Base-by-base conservation (phyloP, 2,113 vertebrate species). In the Prunella himalayana region DNA sequence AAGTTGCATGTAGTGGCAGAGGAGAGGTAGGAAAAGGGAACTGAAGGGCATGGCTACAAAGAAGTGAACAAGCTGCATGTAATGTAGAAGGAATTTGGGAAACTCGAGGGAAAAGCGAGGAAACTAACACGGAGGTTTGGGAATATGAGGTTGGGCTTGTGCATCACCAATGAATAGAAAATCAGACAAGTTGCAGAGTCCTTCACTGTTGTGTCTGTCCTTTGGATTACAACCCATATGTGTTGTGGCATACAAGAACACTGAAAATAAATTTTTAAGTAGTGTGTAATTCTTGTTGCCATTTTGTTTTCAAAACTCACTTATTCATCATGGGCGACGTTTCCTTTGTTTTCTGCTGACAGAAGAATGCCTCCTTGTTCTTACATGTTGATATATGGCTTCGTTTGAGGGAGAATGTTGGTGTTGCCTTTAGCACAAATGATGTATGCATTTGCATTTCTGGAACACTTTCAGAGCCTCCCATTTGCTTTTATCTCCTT, bases 381-480 rank as follows among this genome's bases (percentile, higher is more conserved):
- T 91, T 94, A 95, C 94, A 92, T 8, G 94, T 94, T 96, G 94
- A 90, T 95, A 33, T 91, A 92, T 89, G 82, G 57, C 91, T 68
- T 86, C 5, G 2, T 95, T 78, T 64, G 92, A 84, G 83, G 68
- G 77, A 75, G 42, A 80, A 35, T 75, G 37, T 42, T 94, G 73
- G 50, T 86, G 80, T 94, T 96, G 96, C 91, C 94, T 91, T 91
- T 44, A 95, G 96, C 94, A 86, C 60, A 86, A 91, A 86, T 84
- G 80, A 91, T 94, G 83, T 96, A 37, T 87, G 44, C 53, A 79
- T 96, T 94, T 95, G 81, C 89, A 86, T 96, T 94, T 96, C 94
- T 97, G 96, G 96, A 97, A 89, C 56, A 28, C 37, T 89, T 81
- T 86, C 83, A 92, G 80, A 86, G 69, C 39, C 91, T 68, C 69